These are phyloP conservation scores for Chondrilla cf. caribensis DNA, from an alignment of 37 sponge, comb jelly and placozoan genomes.

Conservation along the genomic window DNA sequence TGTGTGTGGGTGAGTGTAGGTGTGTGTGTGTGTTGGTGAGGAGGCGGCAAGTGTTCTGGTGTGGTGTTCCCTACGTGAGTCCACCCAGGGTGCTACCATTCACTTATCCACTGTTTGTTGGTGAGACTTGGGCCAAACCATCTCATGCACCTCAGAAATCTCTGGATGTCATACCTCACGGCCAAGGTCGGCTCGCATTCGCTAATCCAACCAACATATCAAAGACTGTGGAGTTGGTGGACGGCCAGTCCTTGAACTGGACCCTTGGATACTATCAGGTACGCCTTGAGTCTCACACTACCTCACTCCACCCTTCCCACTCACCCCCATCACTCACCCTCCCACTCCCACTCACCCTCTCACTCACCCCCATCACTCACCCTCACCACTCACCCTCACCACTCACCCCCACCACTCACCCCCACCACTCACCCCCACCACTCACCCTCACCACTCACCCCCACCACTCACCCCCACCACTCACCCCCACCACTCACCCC, in stretches of 20 bases:
- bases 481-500: background rate
- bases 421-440: background rate
- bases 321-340: background rate
- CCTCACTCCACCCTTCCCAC: background rate
- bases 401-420: too few species aligned
- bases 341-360: background rate
- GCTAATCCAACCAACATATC: background rate
- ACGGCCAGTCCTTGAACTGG: background rate
- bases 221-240: background rate
- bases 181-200: background rate
- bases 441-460: background rate
- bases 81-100: too few species aligned
- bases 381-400: background rate
- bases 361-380: background rate
- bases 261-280: background rate
- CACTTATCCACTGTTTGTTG: background rate
- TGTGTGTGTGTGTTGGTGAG: too few species aligned
- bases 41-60: background rate
- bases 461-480: background rate
- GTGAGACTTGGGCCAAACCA: too few species aligned
- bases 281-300: background rate
- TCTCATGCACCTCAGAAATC: too few species aligned
- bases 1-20: too few species aligned
- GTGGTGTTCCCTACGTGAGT: too few species aligned
- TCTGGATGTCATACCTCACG: conserved; percentile 7